Evolutionary conservation across 2,888 invertebrate species (phyloP), one percentile per base, ranked within the genome.

Genomic region (Trissoscelio sp.): DNA sequence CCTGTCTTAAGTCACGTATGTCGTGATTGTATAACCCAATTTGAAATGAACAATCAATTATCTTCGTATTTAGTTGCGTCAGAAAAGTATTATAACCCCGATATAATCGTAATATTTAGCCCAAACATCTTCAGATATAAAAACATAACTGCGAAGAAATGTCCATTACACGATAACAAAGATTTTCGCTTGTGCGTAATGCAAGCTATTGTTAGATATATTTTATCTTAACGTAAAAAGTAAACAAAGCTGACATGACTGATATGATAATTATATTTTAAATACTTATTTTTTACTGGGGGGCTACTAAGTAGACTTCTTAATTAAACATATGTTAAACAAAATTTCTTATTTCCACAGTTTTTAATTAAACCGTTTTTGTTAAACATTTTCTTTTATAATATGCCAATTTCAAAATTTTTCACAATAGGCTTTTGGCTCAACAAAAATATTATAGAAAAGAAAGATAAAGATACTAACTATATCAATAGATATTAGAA

Each of bases 21-120:
- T 51, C 51, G 3, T 7, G 28, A n/a, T n/a, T n/a, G 28, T 28
- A 28, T 12, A 14, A 51, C 28, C 51, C 24, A 51, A 24, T 51
- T 51, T 28, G 5, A 51, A 14, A 51, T 28, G 2, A 28, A 51
- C 28, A 51, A 28, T 51, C 51, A 51, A 51, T 51, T 51, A 51
- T 28, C 2, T 28, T 51, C 7, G 14, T 22, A 22, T 22, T 22
- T 9, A 22, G n/a, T 48, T 48, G 22, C 48, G 48, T 48, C 48
- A 48, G 11, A 22, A 22, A 22, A 22, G n/a, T 22, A 22, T 48
- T 14, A 12, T 7, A 28, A 51, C 14, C 28, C 7, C 14, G 7
- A 28, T 9, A 14, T 28, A 51, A 51, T 51, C 14, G 7, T 28
- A 51, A 46, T 11, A 14, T 14, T 51, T 14, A 51, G 24, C 14